Evolutionary conservation across 2,113 vertebrate species (phyloP).

Genomic region (Nycticebus coucang): DNA sequence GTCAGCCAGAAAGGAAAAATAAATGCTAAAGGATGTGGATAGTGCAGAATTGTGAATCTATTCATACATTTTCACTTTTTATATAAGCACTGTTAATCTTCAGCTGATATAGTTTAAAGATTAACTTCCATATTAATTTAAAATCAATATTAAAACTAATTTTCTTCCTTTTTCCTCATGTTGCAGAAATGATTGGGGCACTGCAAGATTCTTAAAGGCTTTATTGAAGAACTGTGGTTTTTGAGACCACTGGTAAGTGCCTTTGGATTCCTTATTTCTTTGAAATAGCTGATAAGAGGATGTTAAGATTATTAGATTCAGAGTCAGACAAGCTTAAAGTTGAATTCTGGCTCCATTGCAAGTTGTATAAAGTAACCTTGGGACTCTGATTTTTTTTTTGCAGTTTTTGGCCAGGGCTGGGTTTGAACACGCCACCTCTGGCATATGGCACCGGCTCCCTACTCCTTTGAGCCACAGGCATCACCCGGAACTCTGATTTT

Average conservation of each 20-base stretch:
- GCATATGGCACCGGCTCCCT: too few relatives aligned
- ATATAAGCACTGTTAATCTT: background rate
- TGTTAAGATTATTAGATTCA: background rate
- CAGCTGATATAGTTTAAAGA: background rate
- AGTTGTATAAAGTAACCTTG: background rate
- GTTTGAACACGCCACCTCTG: too few relatives aligned
- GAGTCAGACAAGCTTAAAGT: background rate
- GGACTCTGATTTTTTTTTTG: background rate
- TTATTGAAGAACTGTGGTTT: background rate
- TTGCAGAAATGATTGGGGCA: background rate
- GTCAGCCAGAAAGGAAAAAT: background rate
- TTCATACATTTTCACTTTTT: background rate
- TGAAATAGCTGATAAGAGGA: background rate
- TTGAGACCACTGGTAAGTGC: background rate
- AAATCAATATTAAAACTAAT: conserved; percentile 38
- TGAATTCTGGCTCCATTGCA: background rate
- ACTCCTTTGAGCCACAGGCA: too few relatives aligned
- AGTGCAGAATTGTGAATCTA: background rate
- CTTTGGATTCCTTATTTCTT: background rate
- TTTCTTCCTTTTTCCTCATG: background rate
- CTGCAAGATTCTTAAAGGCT: background rate
- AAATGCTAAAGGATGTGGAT: background rate
- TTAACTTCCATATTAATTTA: conserved; percentile 7
- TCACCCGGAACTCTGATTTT: background rate
- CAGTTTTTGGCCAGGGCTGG: too few relatives aligned